Base-by-base conservation (phyloP, 1,140 invertebrate species). In the Heterodera carotae region DNA sequence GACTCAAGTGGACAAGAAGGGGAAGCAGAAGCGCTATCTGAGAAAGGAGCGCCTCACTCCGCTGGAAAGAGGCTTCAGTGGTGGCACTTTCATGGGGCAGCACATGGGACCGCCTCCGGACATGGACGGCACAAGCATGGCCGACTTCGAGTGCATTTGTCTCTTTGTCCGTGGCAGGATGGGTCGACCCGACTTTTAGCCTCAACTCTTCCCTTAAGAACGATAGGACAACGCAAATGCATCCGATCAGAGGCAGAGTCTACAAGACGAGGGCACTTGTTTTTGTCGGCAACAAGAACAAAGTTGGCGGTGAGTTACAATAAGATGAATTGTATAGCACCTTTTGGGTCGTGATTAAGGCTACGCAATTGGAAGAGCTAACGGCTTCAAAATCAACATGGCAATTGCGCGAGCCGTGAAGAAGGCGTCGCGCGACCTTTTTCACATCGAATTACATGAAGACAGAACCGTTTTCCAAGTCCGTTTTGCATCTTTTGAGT, bases 241-340 rank as follows among this genome's bases (percentile, higher is more conserved):
- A 89, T 18, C 84, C 85, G 31, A 88, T 87, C 29, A 78, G 89
- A 15, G 89, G 89, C 5, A 81, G 89, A 27, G 88, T 87, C 64
- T 79, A 81, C 68, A 82, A 85, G 25, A 86, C 87, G 82, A 76
- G 82, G 67, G 85, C 88, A 6, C 85, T 90, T 68, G 88, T 90
- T 43, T 84, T 89, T n/a, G 88, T 85, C 62, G 89, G 89, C 68
- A 90, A 90, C 79, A 85, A 84, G 25, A 85, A 89, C 69, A 89
- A 89, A 29, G 71, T 89, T 22, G 89, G 86, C 73, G 89, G 89
- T 56, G 87, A 84, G 33, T 75, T 64, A 6, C 4, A 12, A 62
- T 8, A 18, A 43, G 56, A n/a, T 6, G 7, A 43, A 2, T 76
- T 36, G 18, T 67, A n/a, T 27, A 34, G 27, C 62, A 6, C 25